phyloP scores from a whole-genome alignment of 2,113 vertebrate genomes.

The Platichthys stellatus region DNA sequence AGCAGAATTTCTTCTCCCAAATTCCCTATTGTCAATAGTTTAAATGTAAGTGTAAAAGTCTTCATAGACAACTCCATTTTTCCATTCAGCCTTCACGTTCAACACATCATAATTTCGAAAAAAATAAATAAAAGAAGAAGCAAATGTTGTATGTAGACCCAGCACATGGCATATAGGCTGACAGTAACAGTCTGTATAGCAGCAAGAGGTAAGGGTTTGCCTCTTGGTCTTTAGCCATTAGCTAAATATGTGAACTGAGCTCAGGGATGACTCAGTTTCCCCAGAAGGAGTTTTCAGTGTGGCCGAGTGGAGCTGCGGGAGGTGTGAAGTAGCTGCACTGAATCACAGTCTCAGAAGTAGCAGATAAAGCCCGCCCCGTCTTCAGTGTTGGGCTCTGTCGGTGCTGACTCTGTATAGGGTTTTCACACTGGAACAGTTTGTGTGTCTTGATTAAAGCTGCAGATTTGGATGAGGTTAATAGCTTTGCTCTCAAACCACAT shows the following conservation, averaged over 20 bases:
- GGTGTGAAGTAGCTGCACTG: constrained; percentile 25
- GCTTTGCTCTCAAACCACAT: constrained; percentile 51
- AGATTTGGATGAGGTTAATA: constrained; percentile 41
- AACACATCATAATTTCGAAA: not conserved
- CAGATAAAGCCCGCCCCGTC: constrained; percentile 26
- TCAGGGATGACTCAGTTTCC: constrained; percentile 58
- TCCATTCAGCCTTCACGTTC: constrained; percentile 22
- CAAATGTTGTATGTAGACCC: not conserved
- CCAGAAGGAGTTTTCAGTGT: constrained; percentile 41
- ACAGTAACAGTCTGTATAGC: constrained; percentile 35
- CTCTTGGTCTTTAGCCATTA: constrained; percentile 49
- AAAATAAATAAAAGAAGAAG: not conserved
- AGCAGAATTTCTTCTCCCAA: not conserved
- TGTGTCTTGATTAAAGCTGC: constrained; percentile 54
- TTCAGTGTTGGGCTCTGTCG: not conserved
- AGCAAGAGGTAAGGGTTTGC: constrained; percentile 46
- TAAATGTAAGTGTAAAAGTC: not conserved
- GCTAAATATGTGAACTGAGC: constrained; percentile 40
- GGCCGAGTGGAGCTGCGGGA: constrained; percentile 13
- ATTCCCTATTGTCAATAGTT: not conserved
- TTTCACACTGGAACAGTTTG: constrained; percentile 40
- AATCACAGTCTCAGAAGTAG: not conserved
- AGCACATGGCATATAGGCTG: constrained; percentile 23
- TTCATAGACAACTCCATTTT: constrained; percentile 2
- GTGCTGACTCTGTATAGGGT: not conserved